These are phyloP conservation scores for Torymus tubicola DNA, from an alignment of 2,888 invertebrate genomes.

Conservation along the genomic window DNA sequence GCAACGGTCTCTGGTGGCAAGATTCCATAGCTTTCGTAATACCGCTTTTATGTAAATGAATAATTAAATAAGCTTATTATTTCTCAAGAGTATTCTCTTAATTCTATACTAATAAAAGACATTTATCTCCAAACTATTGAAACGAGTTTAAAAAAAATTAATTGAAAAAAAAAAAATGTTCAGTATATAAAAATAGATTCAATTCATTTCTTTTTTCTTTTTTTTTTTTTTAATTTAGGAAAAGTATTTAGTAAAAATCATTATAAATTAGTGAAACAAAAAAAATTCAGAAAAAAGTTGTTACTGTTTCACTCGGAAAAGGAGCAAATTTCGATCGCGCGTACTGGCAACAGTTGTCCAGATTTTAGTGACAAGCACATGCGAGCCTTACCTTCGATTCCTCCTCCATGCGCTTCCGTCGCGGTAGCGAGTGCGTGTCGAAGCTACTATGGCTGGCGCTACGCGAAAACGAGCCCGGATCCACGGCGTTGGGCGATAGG, in stretches of 20 bases:
- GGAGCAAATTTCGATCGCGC: too few species aligned
- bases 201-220: too few species aligned
- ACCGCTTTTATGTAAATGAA: constrained; percentile 52
- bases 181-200: too few species aligned
- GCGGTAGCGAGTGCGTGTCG: constrained; percentile 85
- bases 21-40: constrained; percentile 42
- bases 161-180: too few species aligned
- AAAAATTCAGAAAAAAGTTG: constrained; percentile 16
- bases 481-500: constrained; percentile 87
- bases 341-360: too few species aligned
- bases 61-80: constrained; percentile 42
- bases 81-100: neutral
- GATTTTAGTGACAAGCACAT: neutral
- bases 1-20: constrained; percentile 50
- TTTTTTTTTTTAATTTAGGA: too few species aligned
- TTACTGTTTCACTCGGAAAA: too few species aligned
- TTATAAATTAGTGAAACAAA: neutral
- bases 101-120: constrained; percentile 2
- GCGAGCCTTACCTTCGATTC: constrained; percentile 77
- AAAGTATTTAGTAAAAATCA: neutral
- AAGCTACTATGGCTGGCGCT: constrained; percentile 88
- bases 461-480: constrained; percentile 81
- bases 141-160: neutral
- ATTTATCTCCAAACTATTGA: neutral
- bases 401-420: constrained; percentile 82